Evolutionary conservation across 2,888 invertebrate species (phyloP).

Genomic region (Rhagonycha lutea): DNA sequence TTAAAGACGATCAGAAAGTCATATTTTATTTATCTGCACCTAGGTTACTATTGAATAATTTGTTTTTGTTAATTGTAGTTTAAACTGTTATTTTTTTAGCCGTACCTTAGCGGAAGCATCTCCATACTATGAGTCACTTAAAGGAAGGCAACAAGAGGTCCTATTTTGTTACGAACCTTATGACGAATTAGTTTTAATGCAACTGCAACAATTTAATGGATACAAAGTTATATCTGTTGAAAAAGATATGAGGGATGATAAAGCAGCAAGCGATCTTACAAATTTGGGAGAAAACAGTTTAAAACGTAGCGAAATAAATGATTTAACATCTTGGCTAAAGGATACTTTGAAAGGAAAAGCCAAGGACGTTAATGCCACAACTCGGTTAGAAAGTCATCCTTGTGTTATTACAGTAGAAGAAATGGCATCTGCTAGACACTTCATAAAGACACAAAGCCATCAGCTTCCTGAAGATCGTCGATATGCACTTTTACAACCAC

Average conservation of each 20-base stretch:
- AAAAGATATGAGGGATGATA: constrained; percentile 85
- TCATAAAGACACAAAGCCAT: constrained; percentile 86
- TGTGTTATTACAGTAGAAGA: constrained; percentile 95
- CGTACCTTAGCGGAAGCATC: constrained; percentile 91
- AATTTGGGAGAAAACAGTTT: constrained; percentile 73
- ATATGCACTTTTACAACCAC: constrained; percentile 85
- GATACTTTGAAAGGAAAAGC: constrained; percentile 78
- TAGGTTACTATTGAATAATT: constrained; percentile 61
- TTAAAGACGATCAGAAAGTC: constrained; percentile 79
- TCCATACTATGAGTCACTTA: constrained; percentile 92
- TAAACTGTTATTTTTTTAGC: constrained; percentile 60
- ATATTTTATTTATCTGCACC: constrained; percentile 95
- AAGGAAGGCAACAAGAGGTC: constrained; percentile 86
- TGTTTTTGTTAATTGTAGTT: not conserved
- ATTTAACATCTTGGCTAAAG: constrained; percentile 79
- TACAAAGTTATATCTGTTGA: constrained; percentile 85
- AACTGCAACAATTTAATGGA: constrained; percentile 80
- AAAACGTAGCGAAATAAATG: constrained; percentile 75
- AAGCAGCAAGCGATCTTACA: constrained; percentile 59
- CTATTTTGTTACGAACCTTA: constrained; percentile 96
- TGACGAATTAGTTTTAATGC: constrained; percentile 92
- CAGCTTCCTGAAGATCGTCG: constrained; percentile 82
- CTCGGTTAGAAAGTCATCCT: constrained; percentile 85
- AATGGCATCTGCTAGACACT: constrained; percentile 96
- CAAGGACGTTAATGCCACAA: constrained; percentile 80